Base-by-base conservation (phyloP, 2,797 vertebrate species). In the Coccyzus lansbergi region DNA sequence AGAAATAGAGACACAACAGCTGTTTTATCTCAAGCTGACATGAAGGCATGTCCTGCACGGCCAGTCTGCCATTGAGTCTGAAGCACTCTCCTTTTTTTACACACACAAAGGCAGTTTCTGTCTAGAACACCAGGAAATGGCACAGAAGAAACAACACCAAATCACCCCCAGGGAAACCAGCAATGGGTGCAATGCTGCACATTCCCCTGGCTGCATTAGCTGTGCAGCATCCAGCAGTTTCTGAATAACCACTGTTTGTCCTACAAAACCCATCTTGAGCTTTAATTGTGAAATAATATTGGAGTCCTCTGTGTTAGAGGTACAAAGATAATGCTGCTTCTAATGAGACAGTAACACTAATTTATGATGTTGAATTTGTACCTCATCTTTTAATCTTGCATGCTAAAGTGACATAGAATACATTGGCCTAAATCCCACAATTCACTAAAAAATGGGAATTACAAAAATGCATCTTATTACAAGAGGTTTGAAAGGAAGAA, bases 1-100 rank as follows among this genome's bases (percentile, higher is more conserved):
- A 93, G 49, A 95, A 93, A 93, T 0, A 0, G 56, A 90, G n/a
- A 96, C 40, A 88, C 20, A 92, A 70, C 15, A 58, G 51, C 19
- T 94, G 46, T 25, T 84, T 92, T 56, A 9, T 77, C 26, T 70
- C 77, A 81, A 34, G 33, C 12, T 22, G 48, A 69, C 48, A 82
- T 0, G 0, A 93, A 33, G 31, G 12, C 64, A 49, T 24, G 25
- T 70, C 12, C 68, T 49, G 11, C 16, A 7, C 4, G 12, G 44
- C 38, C 36, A 36, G 44, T 7, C 28, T 34, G 13, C n/a, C 40
- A 31, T 0, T 0, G 0, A 59, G 18, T 46, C 59, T 74, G 56
- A 92, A 94, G 77, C 7, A 52, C 8, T 7, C 40, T 65, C 65
- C 67, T 25, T 49, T 87, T 38, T 67, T 33, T 44, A 60, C 16